Conservation (phyloP, 2,888 invertebrate species). For the Hemistola chrysoprasaria region DNA sequence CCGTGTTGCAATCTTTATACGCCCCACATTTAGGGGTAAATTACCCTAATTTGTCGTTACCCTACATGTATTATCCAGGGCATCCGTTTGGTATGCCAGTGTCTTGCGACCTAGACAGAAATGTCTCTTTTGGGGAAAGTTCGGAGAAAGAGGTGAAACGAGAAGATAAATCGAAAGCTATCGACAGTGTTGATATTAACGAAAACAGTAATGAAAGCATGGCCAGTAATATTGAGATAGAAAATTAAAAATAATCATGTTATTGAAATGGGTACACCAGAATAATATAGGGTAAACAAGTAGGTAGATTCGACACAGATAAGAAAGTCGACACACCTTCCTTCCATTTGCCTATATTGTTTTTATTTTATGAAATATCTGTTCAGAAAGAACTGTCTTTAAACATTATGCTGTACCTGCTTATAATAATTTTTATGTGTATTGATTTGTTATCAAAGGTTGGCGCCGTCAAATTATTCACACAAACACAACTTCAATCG, state of each 20-base stretch:
- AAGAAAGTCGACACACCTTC: no score
- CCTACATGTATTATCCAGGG: conserved; percentile 76
- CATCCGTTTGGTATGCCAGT: conserved; percentile 66
- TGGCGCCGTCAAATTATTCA: no score
- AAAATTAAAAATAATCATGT: conserved; percentile 57
- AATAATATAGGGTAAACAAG: no score
- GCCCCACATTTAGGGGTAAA: conserved; percentile 74
- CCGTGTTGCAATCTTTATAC: conserved; percentile 72
- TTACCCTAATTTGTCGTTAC: conserved; percentile 67
- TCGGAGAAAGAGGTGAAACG: conserved; percentile 50
- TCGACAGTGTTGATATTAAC: conserved; percentile 50
- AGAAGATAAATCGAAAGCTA: conserved; percentile 49
- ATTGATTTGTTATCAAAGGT: no score
- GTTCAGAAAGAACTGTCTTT: no score
- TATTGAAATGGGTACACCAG: no score
- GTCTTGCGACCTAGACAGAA: conserved; percentile 62
- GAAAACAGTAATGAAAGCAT: conserved; percentile 77
- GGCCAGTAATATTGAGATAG: conserved; percentile 78
- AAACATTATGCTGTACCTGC: no score
- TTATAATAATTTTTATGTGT: no score
- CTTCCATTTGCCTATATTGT: no score
- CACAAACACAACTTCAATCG: no score
- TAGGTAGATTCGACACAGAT: no score
- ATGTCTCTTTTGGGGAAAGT: conserved; percentile 47
- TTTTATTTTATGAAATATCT: no score